phyloP scores from a whole-genome alignment of 2,113 vertebrate species.

The Strix uralensis region DNA sequence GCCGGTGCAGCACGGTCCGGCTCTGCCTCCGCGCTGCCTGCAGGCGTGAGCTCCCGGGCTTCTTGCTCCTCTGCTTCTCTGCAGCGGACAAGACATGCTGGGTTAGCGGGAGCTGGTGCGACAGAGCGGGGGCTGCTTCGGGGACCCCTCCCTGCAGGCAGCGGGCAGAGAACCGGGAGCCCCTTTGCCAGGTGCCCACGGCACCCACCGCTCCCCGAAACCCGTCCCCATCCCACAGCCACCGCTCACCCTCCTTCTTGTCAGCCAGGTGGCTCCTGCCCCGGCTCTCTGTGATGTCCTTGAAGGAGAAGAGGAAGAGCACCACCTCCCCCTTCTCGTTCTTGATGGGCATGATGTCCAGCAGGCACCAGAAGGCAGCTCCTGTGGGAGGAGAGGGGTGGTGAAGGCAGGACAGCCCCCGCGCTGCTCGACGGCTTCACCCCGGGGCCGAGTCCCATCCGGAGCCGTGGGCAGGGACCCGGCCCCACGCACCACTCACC shows the following conservation, averaged over 20 bases:
- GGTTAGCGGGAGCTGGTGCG: background rate
- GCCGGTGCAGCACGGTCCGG: constrained; percentile 76
- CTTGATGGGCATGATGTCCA: constrained; percentile 97
- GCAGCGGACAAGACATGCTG: background rate
- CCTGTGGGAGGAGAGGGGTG: constrained; percentile 66
- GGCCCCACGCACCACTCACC: constrained; percentile 70
- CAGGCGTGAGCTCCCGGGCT: constrained; percentile 70
- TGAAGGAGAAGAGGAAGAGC: constrained; percentile 95
- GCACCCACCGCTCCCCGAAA: background rate
- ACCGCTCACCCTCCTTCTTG: constrained; percentile 75
- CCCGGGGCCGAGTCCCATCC: accelerated
- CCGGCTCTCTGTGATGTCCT: constrained; percentile 87
- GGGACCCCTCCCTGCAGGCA: background rate
- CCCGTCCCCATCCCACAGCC: background rate
- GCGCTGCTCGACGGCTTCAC: accelerated
- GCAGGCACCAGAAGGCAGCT: constrained; percentile 86
- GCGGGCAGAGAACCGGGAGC: background rate
- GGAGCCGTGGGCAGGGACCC: background rate
- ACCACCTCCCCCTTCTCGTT: constrained; percentile 96
- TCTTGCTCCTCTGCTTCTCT: constrained; percentile 74
- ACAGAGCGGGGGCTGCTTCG: background rate
- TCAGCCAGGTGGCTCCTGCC: constrained; percentile 67
- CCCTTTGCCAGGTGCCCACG: accelerated
- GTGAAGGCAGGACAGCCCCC: background rate
- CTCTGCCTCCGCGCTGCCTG: constrained; percentile 77